Conservation (phyloP, 2,797 vertebrate species). For the Scyliorhinus canicula region DNA sequence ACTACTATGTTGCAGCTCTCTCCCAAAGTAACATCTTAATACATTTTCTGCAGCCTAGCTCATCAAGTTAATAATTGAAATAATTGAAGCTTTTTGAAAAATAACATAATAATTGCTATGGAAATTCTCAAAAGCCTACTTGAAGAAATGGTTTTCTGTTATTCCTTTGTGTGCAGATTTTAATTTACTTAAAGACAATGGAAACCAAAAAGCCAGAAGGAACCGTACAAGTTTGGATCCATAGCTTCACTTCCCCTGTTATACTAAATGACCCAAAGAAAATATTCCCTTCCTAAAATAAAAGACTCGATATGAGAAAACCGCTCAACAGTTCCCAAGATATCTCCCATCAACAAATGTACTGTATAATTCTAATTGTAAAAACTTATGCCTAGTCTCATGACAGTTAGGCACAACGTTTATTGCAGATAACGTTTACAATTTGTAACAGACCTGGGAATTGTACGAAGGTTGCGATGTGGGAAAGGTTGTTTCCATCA, state of each 20-base stretch:
- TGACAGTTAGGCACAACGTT: too few relatives aligned
- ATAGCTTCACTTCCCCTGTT: not conserved
- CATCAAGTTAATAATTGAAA: conserved; percentile 7
- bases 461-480: not conserved
- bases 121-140: not conserved
- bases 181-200: not conserved
- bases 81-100: not conserved
- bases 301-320: not conserved
- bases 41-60: not conserved
- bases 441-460: not conserved
- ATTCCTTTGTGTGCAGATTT: not conserved
- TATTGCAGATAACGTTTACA: not conserved
- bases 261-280: not conserved
- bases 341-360: not conserved
- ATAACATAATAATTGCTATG: not conserved
- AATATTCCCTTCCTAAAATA: not conserved
- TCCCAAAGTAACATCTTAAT: not conserved
- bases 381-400: too few relatives aligned
- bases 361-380: not conserved
- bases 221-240: not conserved
- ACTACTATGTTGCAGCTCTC: not conserved
- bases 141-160: not conserved
- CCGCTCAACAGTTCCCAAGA: not conserved
- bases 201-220: not conserved
- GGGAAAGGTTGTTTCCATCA: not conserved